Evolutionary conservation across 2,888 invertebrate species (phyloP), one percentile per base, ranked within the genome.

Genomic region (Andrena marginata): DNA sequence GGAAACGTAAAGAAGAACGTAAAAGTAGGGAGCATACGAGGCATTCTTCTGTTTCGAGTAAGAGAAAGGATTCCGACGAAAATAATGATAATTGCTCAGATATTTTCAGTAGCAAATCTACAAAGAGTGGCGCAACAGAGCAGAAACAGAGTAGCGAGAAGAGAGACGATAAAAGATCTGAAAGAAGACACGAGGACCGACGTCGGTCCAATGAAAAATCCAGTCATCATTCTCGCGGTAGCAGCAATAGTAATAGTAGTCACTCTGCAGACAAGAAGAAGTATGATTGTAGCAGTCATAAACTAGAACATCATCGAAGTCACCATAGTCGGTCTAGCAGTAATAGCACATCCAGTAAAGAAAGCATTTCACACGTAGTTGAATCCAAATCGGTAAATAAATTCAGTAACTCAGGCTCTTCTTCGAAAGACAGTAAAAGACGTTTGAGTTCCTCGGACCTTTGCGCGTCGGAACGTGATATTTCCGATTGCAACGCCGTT

Each of bases 1-100:
- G 92, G 0, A 93, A 93, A 29, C 90, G 90, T 6, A 93, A 93
- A 59, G 92, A 93, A 0, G 90, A 92, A 1, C 89, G 87, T 8
- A 92, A 92, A 62, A 89, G 74, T 77, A 88, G 91, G 7, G 89
- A 90, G 74, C 90, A 87, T 33, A 20, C 82, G 4, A 86, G 91
- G 54, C 89, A 88, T 16, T 87, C 91, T n/a, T 89, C 89, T 1
- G 77, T 84, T 5, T 79, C 80, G 8, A 82, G 78, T 23, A 90
- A 90, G 62, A 90, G 87, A 71, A 91, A 91, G 65, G 64, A 81
- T 26, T 76, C 83, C 4, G 84, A 88, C 23, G 89, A 87, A 8
- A 80, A 83, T 56, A 82, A 65, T 29, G 82, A 85, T 13, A 82
- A 68, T 16, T 59, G 84, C n/a, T 31, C 86, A 1, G 72, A 84